Conservation (phyloP, 1,140 invertebrate species). For the Ladona fulva region DNA sequence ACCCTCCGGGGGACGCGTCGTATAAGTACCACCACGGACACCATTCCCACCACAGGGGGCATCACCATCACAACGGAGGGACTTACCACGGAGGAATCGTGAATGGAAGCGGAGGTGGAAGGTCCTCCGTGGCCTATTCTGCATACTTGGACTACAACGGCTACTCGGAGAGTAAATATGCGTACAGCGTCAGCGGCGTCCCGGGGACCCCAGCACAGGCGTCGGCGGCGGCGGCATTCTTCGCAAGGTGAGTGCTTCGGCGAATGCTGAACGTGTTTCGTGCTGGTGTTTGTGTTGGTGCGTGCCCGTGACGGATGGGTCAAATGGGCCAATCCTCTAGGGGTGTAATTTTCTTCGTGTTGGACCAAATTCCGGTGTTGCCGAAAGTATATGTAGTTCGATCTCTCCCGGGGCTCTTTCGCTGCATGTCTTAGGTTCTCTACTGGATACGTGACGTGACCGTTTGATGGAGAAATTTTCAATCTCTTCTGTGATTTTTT, state of each 20-base stretch:
- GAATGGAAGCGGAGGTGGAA: not conserved
- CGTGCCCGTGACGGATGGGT: too few species aligned
- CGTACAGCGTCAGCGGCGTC: conserved; percentile 38
- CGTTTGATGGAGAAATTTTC: too few species aligned
- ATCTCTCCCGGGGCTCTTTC: too few species aligned
- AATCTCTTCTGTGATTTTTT: too few species aligned
- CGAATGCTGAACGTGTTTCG: too few species aligned
- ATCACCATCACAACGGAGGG: not conserved
- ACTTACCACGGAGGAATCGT: not conserved
- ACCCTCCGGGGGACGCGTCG: not conserved
- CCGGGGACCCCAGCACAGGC: conserved; percentile 38
- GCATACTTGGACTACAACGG: not conserved
- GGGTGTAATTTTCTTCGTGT: too few species aligned
- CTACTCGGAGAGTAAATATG: conserved; percentile 39
- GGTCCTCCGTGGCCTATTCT: not conserved
- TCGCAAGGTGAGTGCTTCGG: conserved; percentile 37
- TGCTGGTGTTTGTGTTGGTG: too few species aligned
- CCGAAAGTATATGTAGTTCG: too few species aligned
- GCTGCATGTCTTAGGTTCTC: too few species aligned
- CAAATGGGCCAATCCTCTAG: too few species aligned
- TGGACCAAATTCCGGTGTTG: too few species aligned
- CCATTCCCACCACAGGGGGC: not conserved
- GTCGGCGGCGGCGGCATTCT: conserved; percentile 40
- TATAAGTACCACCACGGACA: not conserved
- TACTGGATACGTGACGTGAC: too few species aligned